phyloP scores from a whole-genome alignment of 2,888 invertebrate genomes.

The Lamproptera curius region DNA sequence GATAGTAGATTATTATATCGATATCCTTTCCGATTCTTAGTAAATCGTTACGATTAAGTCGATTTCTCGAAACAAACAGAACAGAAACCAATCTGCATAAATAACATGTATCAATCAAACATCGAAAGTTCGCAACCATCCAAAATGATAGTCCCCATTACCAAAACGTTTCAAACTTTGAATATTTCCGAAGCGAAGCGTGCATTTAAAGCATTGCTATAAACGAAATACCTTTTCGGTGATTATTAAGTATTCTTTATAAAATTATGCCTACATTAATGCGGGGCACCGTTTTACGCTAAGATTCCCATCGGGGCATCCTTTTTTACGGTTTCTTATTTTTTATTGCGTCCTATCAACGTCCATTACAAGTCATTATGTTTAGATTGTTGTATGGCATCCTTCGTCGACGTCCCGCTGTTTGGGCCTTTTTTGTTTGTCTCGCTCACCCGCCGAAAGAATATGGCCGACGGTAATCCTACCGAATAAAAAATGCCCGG shows the following conservation, averaged over 20 bases:
- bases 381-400: conserved; percentile 55
- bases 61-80: conserved; percentile 34
- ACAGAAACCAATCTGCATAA: conserved; percentile 34
- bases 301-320: conserved; percentile 18
- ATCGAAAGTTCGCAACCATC: conserved; percentile 37
- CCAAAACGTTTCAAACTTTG: conserved; percentile 45
- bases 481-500: conserved; percentile 26
- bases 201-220: conserved; percentile 40
- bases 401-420: conserved; percentile 54
- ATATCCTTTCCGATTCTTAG: conserved; percentile 1
- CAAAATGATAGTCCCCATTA: conserved; percentile 56
- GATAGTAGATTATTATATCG: conserved; percentile 11
- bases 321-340: conserved; percentile 18
- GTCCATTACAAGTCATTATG: conserved; percentile 65
- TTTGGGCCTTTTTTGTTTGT: conserved; percentile 33
- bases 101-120: conserved; percentile 38
- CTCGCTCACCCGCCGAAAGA: conserved; percentile 25
- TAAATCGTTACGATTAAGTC: conserved; percentile 23
- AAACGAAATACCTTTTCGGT: conserved; percentile 45
- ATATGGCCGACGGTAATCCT: conserved; percentile 30
- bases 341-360: conserved; percentile 41
- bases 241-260: conserved; percentile 24
- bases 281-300: conserved; percentile 27
- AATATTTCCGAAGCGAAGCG: conserved; percentile 36
- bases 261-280: conserved; percentile 27